Percentiles rank a stretch among this genome's conserved stretches.
These are phyloP conservation scores for Otis tarda DNA, from an alignment of 2,113 vertebrate species.

Conservation along the genomic window DNA sequence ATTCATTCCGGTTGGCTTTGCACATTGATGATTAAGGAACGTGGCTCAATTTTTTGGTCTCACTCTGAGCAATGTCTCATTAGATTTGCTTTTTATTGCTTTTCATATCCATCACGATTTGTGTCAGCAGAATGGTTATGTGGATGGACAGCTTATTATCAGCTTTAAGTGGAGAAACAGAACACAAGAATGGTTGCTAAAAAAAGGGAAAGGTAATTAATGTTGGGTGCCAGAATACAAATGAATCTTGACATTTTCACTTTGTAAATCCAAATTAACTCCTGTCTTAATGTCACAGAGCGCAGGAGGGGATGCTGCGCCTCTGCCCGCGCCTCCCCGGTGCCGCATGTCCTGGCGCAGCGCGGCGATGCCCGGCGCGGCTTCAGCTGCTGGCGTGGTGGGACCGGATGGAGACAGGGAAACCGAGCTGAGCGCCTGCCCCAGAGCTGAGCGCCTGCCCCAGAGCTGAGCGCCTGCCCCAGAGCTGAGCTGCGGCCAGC, in stretches of 20 bases:
- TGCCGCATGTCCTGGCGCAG: rapidly evolving
- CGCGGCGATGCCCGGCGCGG: rapidly evolving
- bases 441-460: neutral
- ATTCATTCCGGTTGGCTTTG: conserved; percentile 41
- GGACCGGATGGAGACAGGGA: rapidly evolving
- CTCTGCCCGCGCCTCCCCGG: rapidly evolving
- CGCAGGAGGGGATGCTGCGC: neutral
- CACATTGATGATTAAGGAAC: conserved; percentile 46
- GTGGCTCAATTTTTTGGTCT: neutral
- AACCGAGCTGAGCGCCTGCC: neutral
- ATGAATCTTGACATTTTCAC: conserved; percentile 21
- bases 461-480: rapidly evolving
- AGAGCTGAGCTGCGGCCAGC: rapidly evolving
- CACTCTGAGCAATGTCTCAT: conserved; percentile 51
- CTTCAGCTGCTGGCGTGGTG: neutral
- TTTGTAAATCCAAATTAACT: conserved; percentile 19
- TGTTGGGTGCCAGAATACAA: neutral
- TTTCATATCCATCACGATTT: conserved; percentile 61
- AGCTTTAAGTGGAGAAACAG: conserved; percentile 39
- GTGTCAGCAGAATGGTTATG: conserved; percentile 41
- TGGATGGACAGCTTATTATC: conserved; percentile 57
- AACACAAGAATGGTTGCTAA: conserved; percentile 3
- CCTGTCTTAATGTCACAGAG: neutral
- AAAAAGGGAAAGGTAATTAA: conserved; percentile 55
- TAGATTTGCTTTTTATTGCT: conserved; percentile 55